Conservation (phyloP, 1,140 invertebrate species). For the Tetraneura akinire region DNA sequence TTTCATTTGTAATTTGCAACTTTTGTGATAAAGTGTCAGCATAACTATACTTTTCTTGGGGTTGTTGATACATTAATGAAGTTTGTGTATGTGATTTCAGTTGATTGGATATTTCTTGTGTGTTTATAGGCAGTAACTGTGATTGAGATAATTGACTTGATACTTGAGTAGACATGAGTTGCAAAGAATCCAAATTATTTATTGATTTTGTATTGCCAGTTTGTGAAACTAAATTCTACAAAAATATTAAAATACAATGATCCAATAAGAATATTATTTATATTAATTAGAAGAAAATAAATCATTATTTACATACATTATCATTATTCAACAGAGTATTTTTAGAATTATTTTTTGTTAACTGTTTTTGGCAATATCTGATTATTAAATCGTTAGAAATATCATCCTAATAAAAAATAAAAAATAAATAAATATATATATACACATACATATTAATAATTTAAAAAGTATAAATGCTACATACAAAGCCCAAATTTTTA, state of each 20-base stretch:
- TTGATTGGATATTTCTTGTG: slow-evolving; percentile 33
- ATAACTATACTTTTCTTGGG: neutral
- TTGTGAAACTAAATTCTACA: neutral
- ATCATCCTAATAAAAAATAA: slow-evolving; percentile 9
- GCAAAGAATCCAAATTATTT: neutral
- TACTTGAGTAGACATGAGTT: neutral
- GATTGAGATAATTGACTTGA: neutral
- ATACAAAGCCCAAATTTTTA: too few species aligned
- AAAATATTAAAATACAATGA: too few species aligned
- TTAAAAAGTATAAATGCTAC: too few species aligned
- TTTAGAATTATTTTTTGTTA: slow-evolving; percentile 1
- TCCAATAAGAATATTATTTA: too few species aligned
- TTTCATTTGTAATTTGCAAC: slow-evolving; percentile 4
- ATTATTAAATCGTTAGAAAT: slow-evolving; percentile 25
- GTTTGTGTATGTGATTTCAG: neutral
- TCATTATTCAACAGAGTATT: neutral
- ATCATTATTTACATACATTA: slow-evolving; percentile 6
- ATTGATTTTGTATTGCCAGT: neutral
- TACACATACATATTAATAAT: too few species aligned
- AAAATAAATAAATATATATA: neutral
- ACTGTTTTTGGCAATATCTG: slow-evolving; percentile 37
- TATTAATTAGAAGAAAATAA: too few species aligned
- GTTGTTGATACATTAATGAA: neutral
- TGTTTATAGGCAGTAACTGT: neutral
- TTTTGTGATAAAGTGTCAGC: slow-evolving; percentile 5